phyloP scores from a whole-genome alignment of 1,140 invertebrate genomes.

The Drosophila oshimai region DNA sequence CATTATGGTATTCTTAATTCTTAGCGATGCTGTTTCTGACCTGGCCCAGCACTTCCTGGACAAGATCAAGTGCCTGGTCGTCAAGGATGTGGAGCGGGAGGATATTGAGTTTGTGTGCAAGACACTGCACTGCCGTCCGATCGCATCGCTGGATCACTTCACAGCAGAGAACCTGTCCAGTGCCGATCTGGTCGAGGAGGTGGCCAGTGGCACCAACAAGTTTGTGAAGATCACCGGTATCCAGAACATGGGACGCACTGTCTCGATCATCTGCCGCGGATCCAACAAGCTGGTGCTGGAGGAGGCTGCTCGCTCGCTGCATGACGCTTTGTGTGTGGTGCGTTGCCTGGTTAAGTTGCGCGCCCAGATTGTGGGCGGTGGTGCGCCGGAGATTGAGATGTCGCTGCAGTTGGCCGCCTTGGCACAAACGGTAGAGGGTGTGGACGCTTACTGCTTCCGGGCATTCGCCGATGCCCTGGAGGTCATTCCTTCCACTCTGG shows the following conservation, averaged over 20 bases:
- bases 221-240: conserved; percentile 98
- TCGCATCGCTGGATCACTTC: conserved; percentile 99
- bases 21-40: conserved; percentile 95
- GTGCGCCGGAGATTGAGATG: conserved; percentile 98
- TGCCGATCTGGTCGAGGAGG: conserved; percentile 98
- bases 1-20: not conserved
- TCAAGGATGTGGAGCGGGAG: conserved; percentile 98
- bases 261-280: conserved; percentile 96
- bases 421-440: conserved; percentile 93
- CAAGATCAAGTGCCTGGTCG: conserved; percentile 99
- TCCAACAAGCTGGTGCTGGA: conserved; percentile 98
- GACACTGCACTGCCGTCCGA: conserved; percentile 96
- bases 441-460: conserved; percentile 96
- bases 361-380: conserved; percentile 96
- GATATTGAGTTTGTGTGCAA: conserved; percentile 99
- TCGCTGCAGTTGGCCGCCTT: conserved; percentile 92
- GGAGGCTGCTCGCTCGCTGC: conserved; percentile 97
- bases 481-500: conserved; percentile 98
- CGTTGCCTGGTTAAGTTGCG: conserved; percentile 97
- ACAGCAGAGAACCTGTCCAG: conserved; percentile 93
- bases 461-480: conserved; percentile 98
- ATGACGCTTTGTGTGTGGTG: conserved; percentile 99
- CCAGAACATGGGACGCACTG: conserved; percentile 93
- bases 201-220: conserved; percentile 94
- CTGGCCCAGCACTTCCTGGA: conserved; percentile 98